These are phyloP conservation scores for Aspidapion aeneum DNA, from an alignment of 2,888 invertebrate species.

Conservation along the genomic window DNA sequence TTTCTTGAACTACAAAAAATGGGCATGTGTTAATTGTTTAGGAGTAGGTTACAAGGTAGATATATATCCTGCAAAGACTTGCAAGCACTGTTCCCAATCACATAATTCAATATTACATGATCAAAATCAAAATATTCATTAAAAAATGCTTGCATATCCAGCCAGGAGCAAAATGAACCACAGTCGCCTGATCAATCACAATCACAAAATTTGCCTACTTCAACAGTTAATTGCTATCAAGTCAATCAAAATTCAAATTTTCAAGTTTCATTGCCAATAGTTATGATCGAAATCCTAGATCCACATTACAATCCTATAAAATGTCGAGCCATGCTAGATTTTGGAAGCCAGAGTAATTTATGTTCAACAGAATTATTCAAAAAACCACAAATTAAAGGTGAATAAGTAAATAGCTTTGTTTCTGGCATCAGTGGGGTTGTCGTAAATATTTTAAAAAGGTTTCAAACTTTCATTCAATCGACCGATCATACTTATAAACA, in stretches of 20 bases:
- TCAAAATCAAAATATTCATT: background rate
- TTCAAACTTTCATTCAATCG: background rate
- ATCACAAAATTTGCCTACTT: background rate
- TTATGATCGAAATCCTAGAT: background rate
- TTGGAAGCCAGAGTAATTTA: background rate
- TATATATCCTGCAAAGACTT: background rate
- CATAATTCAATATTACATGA: background rate
- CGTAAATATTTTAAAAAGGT: background rate
- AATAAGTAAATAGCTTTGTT: background rate
- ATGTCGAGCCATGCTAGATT: background rate
- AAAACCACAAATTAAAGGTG: background rate
- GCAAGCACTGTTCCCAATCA: background rate
- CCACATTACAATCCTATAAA: background rate
- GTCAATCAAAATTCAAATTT: background rate
- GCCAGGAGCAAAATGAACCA: background rate
- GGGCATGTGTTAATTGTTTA: background rate
- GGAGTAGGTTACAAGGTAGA: background rate
- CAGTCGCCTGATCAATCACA: background rate
- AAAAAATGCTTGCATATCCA: background rate
- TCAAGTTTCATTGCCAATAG: background rate
- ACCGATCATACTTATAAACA: background rate
- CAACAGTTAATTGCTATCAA: too few species aligned
- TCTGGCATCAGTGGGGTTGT: background rate
- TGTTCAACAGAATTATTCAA: background rate
- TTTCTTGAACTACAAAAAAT: background rate